Evolutionary conservation across 2,888 invertebrate species (phyloP).

Genomic region (Orchestes rusci): DNA sequence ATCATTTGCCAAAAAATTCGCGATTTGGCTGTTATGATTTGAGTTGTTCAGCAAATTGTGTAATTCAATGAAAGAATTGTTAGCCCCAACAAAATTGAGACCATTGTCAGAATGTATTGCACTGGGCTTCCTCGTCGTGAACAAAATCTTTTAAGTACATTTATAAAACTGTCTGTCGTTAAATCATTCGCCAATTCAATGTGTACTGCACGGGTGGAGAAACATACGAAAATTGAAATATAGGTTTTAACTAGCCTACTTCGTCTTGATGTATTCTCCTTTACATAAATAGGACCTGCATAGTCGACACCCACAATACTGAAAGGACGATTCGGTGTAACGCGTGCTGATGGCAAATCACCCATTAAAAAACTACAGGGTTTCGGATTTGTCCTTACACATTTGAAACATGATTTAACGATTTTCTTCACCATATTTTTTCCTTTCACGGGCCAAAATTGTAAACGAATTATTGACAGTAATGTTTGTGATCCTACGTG

Average conservation of each 20-base stretch:
- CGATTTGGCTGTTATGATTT: not conserved
- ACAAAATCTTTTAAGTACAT: too few relatives aligned
- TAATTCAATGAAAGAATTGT: too few relatives aligned
- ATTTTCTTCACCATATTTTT: constrained; percentile 3
- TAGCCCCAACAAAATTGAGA: too few relatives aligned
- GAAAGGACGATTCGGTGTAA: constrained; percentile 7
- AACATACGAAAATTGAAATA: constrained; percentile 11
- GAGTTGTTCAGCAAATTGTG: not conserved
- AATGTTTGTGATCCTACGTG: constrained; percentile 8
- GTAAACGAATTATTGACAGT: constrained; percentile 9
- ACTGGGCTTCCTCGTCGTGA: too few relatives aligned
- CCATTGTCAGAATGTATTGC: too few relatives aligned
- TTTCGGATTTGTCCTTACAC: constrained; percentile 7
- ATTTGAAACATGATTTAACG: constrained; percentile 5
- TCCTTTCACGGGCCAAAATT: constrained; percentile 12
- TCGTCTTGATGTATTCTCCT: constrained; percentile 4
- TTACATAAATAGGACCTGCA: constrained; percentile 8
- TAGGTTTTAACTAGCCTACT: constrained; percentile 8
- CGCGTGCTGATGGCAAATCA: constrained; percentile 2
- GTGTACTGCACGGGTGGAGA: constrained; percentile 8
- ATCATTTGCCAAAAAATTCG: not conserved
- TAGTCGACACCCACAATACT: constrained; percentile 6
- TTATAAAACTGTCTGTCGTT: too few relatives aligned
- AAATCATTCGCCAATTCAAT: constrained; percentile 5
- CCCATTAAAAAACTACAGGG: constrained; percentile 10